phyloP scores from a whole-genome alignment of 1,140 invertebrate species.

The Oryzaephilus surinamensis region DNA sequence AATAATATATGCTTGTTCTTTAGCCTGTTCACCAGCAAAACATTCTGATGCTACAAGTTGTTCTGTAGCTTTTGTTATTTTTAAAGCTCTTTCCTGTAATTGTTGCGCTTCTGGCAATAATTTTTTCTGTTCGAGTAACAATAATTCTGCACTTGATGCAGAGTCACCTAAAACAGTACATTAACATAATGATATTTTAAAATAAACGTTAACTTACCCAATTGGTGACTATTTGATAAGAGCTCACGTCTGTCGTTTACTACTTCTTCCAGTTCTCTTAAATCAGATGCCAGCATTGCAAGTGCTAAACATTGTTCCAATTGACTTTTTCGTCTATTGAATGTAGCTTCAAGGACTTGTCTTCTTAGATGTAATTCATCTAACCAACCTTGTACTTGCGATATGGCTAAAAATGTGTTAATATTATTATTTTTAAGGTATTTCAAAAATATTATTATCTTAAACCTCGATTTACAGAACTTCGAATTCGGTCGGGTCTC shows the following conservation, averaged over 20 bases:
- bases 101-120: conserved; percentile 63
- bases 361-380: conserved; percentile 68
- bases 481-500: conserved; percentile 56
- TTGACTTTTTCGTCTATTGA: conserved; percentile 54
- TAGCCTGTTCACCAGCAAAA: conserved; percentile 60
- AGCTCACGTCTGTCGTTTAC: conserved; percentile 41
- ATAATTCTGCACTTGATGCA: conserved; percentile 53
- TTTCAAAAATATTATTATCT: conserved; percentile 1
- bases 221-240: conserved; percentile 40
- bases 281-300: conserved; percentile 59
- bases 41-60: conserved; percentile 58
- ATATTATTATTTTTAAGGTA: not conserved
- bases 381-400: conserved; percentile 64
- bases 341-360: conserved; percentile 61
- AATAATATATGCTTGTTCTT: conserved; percentile 58
- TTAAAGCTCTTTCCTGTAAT: conserved; percentile 64
- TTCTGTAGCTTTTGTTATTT: conserved; percentile 69
- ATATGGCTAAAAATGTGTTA: conserved; percentile 41
- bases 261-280: conserved; percentile 55
- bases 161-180: conserved; percentile 47
- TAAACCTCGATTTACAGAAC: conserved; percentile 50
- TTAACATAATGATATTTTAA: not conserved
- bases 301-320: conserved; percentile 71
- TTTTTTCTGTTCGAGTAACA: conserved; percentile 59
- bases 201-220: conserved; percentile 27